Base-by-base conservation (phyloP, 2,797 vertebrate species). In the Sebastes aleutianus region DNA sequence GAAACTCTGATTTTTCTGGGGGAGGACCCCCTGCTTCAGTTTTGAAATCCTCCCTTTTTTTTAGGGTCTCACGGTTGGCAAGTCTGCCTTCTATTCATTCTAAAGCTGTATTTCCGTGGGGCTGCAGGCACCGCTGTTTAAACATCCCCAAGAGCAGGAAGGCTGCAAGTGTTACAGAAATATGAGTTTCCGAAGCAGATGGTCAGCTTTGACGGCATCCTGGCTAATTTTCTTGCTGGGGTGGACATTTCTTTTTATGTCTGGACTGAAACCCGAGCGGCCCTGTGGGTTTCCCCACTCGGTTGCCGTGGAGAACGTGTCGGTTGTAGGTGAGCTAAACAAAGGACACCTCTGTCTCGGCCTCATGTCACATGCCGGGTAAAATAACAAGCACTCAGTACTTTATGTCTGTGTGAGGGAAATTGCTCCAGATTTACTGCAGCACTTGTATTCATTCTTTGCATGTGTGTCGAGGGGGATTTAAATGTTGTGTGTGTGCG, bases 291-390 rank as follows among this genome's bases (percentile, higher is more conserved):
- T 87, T 85, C 79, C 82, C 58, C 67, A 8, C 75, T 78, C 31
- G 31, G 87, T 84, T 76, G 82, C 85, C 22, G 24, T 67, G 83
- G 87, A 87, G 87, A 93, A 79, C 34, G 29, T 71, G 85, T 65
- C 47, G 57, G 83, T 73, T 57, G 80, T 75, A 87, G 83, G 88
- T 85, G 66, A 71, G 72, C 77, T 78, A 80, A 50, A 95, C 94
- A 95, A 95, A 93, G 91, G 87, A 88, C 90, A 91, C 82, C 85
- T 90, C 90, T 94, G 93, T 94, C 86, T 91, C 27, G 39, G 86
- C 82, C 75, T 76, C 58, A 63, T 87, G 89, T 94, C 92, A 92
- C 87, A 88, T 56, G 67, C 43, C 32, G 88, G 89, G 78, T 92
- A 93, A 84, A 92, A 94, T 88, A 93, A 92, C 91, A 93, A 75